Conservation (phyloP, 2,797 vertebrate species). For the Eulemur rubriventer region DNA sequence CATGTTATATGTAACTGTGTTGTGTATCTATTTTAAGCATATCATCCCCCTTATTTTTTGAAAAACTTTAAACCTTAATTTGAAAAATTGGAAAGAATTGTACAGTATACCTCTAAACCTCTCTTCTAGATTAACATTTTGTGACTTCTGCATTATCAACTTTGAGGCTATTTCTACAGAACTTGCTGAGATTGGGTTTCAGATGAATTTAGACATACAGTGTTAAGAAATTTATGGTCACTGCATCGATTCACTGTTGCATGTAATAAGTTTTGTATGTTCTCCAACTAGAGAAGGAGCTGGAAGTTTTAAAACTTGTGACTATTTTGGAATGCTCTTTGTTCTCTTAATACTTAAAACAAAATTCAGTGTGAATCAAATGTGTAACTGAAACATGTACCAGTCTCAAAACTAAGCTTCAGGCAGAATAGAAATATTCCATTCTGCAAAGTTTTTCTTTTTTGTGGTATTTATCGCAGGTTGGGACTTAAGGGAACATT, state of each 20-base stretch:
- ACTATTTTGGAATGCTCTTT: conserved; percentile 70
- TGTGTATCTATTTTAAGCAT: neutral
- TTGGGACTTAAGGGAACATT: conserved; percentile 64
- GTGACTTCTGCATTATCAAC: conserved; percentile 32
- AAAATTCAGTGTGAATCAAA: conserved; percentile 71
- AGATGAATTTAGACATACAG: conserved; percentile 60
- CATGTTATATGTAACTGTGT: neutral
- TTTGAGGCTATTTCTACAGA: conserved; percentile 58
- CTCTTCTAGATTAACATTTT: conserved; percentile 50
- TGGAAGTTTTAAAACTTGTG: conserved; percentile 60
- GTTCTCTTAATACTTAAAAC: conserved; percentile 65
- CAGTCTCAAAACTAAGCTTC: conserved; percentile 74
- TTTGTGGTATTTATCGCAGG: conserved; percentile 51
- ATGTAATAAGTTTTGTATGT: conserved; percentile 57
- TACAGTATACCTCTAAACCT: neutral
- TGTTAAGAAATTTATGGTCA: conserved; percentile 67
- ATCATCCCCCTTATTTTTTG: conserved; percentile 4
- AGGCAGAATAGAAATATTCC: conserved; percentile 53
- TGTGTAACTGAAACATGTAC: conserved; percentile 64
- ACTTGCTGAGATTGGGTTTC: conserved; percentile 44
- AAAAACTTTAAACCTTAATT: conserved; percentile 46
- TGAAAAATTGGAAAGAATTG: conserved; percentile 41
- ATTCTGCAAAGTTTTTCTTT: conserved; percentile 23
- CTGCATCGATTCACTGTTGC: conserved; percentile 54
- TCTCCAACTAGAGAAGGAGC: conserved; percentile 59